phyloP scores from a whole-genome alignment of 2,888 invertebrate genomes.

The Agonopterix heracliana region DNA sequence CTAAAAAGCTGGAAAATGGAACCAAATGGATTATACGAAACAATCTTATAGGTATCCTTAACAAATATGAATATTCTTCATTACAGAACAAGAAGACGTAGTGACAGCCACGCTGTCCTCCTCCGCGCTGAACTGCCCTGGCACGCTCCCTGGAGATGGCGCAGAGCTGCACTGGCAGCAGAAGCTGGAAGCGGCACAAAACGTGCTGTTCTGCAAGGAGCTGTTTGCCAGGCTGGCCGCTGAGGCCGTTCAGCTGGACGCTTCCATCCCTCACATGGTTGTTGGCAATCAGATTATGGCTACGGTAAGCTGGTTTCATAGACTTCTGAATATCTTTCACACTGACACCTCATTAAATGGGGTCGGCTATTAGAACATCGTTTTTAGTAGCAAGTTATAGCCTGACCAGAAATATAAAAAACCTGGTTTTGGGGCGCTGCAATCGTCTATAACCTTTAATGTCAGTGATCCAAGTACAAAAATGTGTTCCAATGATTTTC shows the following conservation, averaged over 20 bases:
- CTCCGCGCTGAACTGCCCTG: conserved; percentile 83
- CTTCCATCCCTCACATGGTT: conserved; percentile 96
- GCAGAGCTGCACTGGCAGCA: conserved; percentile 95
- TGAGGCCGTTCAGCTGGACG: conserved; percentile 95
- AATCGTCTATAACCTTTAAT: too few species aligned
- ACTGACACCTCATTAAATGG: too few species aligned
- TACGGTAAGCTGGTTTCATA: conserved; percentile 76
- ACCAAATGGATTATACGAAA: too few species aligned
- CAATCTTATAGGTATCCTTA: too few species aligned
- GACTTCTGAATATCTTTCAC: neutral
- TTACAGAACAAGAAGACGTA: conserved; percentile 89
- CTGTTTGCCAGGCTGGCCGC: conserved; percentile 94
- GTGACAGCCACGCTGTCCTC: conserved; percentile 89
- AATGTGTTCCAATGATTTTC: too few species aligned
- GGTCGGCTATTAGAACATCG: too few species aligned
- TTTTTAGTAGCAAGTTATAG: too few species aligned
- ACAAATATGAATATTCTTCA: too few species aligned
- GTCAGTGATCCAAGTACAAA: too few species aligned
- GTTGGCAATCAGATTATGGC: conserved; percentile 98
- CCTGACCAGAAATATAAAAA: too few species aligned
- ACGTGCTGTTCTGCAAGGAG: conserved; percentile 97
- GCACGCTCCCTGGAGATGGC: conserved; percentile 72
- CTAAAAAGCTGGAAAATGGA: too few species aligned
- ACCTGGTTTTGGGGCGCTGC: too few species aligned
- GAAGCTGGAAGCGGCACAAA: conserved; percentile 97